Evolutionary conservation across 2,888 invertebrate species (phyloP).

Genomic region (Ophion slaviceki): DNA sequence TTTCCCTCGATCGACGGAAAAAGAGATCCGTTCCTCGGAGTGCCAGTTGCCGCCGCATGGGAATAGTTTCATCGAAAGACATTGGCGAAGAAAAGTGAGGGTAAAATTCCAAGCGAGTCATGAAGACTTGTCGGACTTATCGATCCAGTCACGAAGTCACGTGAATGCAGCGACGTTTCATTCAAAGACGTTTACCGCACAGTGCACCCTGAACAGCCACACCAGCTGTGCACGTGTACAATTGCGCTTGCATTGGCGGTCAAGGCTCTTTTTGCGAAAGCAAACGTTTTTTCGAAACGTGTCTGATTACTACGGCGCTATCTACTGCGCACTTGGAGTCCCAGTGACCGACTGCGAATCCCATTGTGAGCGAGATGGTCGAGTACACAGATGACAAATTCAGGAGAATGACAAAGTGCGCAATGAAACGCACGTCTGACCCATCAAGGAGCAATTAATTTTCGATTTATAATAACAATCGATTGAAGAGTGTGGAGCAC

Average conservation of each 20-base stretch:
- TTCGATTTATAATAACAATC: too few species aligned
- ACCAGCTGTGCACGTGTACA: background rate
- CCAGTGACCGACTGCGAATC: background rate
- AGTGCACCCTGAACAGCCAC: background rate
- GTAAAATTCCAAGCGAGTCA: background rate
- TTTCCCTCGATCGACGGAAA: background rate
- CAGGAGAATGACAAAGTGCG: background rate
- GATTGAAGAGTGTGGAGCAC: too few species aligned
- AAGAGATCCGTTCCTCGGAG: too few species aligned
- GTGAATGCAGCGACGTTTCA: background rate
- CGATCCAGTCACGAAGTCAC: conserved; percentile 5
- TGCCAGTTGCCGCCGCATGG: background rate
- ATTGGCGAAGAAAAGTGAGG: background rate
- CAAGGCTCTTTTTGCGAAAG: conserved; percentile 33
- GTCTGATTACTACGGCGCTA: background rate
- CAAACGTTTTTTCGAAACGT: conserved; percentile 13
- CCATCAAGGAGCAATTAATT: background rate
- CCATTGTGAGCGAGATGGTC: background rate
- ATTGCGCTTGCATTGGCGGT: background rate
- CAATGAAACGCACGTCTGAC: conserved; percentile 3
- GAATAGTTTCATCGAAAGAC: background rate
- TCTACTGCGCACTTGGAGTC: conserved; percentile 5
- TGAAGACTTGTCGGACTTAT: background rate
- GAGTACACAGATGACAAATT: background rate
- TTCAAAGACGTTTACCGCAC: background rate